Evolutionary conservation across 2,888 invertebrate species (phyloP).

Genomic region (Melikaiella ostensackeni): DNA sequence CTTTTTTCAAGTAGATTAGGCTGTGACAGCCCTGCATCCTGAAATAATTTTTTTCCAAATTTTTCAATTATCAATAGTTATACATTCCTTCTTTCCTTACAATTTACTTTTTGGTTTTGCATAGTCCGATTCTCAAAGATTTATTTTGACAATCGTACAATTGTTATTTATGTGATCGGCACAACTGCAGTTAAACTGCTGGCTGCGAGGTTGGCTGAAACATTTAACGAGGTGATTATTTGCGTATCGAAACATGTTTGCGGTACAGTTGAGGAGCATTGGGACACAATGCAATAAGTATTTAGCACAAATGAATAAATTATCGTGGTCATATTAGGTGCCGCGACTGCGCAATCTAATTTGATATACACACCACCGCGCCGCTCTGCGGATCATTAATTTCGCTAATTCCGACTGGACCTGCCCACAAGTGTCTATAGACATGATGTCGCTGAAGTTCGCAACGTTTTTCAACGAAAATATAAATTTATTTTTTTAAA

Average conservation of each 20-base stretch:
- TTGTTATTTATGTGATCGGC: background rate
- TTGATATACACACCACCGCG: constrained; percentile 44
- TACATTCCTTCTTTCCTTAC: too few species aligned
- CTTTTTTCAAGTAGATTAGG: too few species aligned
- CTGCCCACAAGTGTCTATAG: constrained; percentile 46
- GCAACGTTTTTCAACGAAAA: too few species aligned
- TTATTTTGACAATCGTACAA: too few species aligned
- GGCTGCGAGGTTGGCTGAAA: constrained; percentile 4
- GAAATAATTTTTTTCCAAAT: too few species aligned
- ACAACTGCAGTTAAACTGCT: background rate
- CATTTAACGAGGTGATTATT: constrained; percentile 31
- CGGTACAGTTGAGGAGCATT: background rate
- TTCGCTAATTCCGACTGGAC: constrained; percentile 56
- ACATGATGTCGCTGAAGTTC: too few species aligned
- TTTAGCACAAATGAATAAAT: constrained; percentile 58
- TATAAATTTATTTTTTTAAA: too few species aligned
- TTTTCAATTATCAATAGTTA: too few species aligned
- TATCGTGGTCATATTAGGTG: constrained; percentile 52
- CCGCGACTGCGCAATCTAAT: constrained; percentile 27
- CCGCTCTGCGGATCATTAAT: constrained; percentile 57
- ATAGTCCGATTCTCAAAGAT: background rate
- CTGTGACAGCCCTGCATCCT: too few species aligned
- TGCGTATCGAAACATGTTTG: constrained; percentile 2
- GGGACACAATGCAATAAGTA: constrained; percentile 38
- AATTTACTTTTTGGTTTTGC: too few species aligned